Evolutionary conservation across 2,113 vertebrate genomes (phyloP), one percentile per base, ranked within the genome.

Genomic region (Brienomyrus brachyistius): DNA sequence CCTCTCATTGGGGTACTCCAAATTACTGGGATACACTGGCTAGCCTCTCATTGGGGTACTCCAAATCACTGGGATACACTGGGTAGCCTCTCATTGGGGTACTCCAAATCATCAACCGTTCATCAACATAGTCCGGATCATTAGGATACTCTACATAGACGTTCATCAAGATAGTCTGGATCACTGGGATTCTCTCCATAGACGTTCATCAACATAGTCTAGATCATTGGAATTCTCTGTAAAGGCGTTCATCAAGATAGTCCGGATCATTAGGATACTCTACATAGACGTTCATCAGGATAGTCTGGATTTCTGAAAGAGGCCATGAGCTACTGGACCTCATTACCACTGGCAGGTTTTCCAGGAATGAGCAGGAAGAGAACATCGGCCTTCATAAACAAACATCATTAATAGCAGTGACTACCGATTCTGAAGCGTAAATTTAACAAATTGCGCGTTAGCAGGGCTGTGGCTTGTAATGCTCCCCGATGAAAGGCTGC

Each of bases 401-500:
- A 27, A 70, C 43, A 48, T n/a, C 15, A 19, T 50, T 86, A 54
- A 47, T 87, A 51, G 4, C 86, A 90, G 27, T 88, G 88, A 56
- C 54, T 62, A 27, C 66, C 77, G 45, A 90, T 86, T 74, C n/a
- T 9, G 52, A 35, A 83, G 51, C 21, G 8, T 52, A 50, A 9
- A 85, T 91, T 50, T 80, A 83, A 62, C 85, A 74, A 80, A 52
- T 48, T 54, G 74, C 27, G 9, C 54, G 50, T 90, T 62, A 90
- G 59, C 51, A 52, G 11, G 27, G 40, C 31, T 89, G 54, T 48
- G 85, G 87, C 59, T 80, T 4, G 56, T 87, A 82, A 88, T 59
- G 51, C 87, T 86, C 51, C 70, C 66, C 45, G 47, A 77, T 87
- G 87, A 89, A 86, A 89, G 92, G 47, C 87, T 87, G 56, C 90